Conservation (phyloP, 1,140 invertebrate species). For the Yoshiicerus persimilis region DNA sequence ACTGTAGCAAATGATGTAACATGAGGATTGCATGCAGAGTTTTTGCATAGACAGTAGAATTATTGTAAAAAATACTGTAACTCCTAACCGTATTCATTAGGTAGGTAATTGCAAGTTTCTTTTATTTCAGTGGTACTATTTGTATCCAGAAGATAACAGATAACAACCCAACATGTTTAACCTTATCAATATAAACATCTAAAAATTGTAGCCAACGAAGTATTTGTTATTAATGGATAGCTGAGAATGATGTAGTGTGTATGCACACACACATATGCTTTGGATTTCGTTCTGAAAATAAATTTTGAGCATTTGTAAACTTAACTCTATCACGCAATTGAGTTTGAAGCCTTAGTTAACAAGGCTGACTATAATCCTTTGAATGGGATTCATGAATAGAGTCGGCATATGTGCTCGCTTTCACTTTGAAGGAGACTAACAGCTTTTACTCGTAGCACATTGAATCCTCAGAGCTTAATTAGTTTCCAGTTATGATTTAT, state of each 20-base stretch:
- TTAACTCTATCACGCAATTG: not conserved
- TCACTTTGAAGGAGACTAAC: not conserved
- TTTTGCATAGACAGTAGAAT: too few species aligned
- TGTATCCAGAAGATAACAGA: too few species aligned
- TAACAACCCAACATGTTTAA: too few species aligned
- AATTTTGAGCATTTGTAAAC: not conserved
- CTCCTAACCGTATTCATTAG: too few species aligned
- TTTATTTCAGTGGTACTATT: too few species aligned
- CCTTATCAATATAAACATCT: too few species aligned
- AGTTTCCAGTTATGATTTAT: constrained; percentile 13
- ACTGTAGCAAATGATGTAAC: too few species aligned
- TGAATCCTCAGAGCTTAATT: not conserved
- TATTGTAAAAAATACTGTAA: too few species aligned
- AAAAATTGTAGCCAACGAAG: too few species aligned
- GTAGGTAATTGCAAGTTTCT: too few species aligned
- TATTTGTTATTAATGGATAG: too few species aligned
- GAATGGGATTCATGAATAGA: not conserved
- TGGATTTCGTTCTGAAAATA: not conserved
- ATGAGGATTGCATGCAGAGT: too few species aligned
- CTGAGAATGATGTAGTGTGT: not conserved
- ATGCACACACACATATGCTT: not conserved
- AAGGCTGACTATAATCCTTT: not conserved
- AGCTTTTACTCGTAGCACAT: not conserved
- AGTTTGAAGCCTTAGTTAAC: not conserved
- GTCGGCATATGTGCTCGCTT: not conserved